Evolutionary conservation across 2,113 vertebrate species (phyloP).

Genomic region (Gorsachius goisagi): DNA sequence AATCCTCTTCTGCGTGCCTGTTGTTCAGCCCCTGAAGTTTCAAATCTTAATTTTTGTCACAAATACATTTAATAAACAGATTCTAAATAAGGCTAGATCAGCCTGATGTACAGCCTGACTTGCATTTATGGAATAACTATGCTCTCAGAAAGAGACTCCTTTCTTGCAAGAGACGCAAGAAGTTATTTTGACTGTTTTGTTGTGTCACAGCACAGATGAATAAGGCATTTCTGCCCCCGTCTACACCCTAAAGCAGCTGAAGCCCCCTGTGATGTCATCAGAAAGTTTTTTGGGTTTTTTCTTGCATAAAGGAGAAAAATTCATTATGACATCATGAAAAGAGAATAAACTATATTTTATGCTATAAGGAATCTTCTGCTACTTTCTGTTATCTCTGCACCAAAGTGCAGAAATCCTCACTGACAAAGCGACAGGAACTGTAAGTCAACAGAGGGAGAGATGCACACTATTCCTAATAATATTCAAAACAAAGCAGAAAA

Average conservation of each 20-base stretch:
- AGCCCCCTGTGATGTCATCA: conserved; percentile 69
- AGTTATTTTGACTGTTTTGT: conserved; percentile 67
- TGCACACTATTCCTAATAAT: conserved; percentile 20
- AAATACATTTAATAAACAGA: conserved; percentile 70
- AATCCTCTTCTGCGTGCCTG: conserved; percentile 45
- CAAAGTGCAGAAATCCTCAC: conserved; percentile 26
- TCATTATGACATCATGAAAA: conserved; percentile 62
- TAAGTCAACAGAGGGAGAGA: conserved; percentile 31
- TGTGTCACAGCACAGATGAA: conserved; percentile 62
- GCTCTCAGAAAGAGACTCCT: conserved; percentile 66
- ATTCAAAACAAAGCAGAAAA: conserved; percentile 64
- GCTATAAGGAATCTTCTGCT: conserved; percentile 52
- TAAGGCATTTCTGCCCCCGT: conserved; percentile 58
- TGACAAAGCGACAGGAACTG: conserved; percentile 38
- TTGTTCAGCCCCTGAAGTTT: conserved; percentile 67
- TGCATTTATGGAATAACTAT: conserved; percentile 69
- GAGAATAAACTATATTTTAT: conserved; percentile 41
- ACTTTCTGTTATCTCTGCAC: conserved; percentile 33
- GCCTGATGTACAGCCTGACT: conserved; percentile 64
- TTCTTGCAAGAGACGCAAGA: conserved; percentile 51
- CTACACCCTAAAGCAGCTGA: conserved; percentile 55
- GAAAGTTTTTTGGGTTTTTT: conserved; percentile 36
- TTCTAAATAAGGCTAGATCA: conserved; percentile 72
- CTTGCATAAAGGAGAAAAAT: conserved; percentile 41
- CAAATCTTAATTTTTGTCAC: conserved; percentile 71